These are phyloP conservation scores for Apis cerana DNA, from an alignment of 1,140 invertebrate species.

Conservation along the genomic window DNA sequence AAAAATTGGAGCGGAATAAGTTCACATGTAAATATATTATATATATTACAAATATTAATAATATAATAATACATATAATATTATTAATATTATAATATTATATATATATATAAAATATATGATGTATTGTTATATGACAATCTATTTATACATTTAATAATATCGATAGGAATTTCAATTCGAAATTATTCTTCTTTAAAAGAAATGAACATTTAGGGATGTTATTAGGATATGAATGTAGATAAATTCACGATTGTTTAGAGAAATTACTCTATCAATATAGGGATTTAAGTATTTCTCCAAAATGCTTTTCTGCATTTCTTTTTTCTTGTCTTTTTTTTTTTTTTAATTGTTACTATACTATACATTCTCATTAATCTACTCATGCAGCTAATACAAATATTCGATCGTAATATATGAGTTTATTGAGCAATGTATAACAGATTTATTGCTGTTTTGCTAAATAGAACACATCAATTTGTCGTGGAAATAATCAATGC, in stretches of 20 bases:
- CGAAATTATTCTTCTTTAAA: background rate
- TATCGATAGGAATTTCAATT: constrained; percentile 10
- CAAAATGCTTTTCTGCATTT: background rate
- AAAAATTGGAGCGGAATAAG: constrained; percentile 12
- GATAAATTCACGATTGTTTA: background rate
- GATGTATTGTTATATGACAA: too few relatives aligned
- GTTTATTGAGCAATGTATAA: constrained; percentile 17
- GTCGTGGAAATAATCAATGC: constrained; percentile 15
- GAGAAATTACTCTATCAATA: background rate
- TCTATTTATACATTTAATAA: constrained; percentile 22
- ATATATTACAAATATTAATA: background rate
- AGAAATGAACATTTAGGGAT: constrained; percentile 5
- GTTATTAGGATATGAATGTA: background rate
- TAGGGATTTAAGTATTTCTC: constrained; percentile 19
- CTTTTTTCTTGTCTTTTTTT: background rate
- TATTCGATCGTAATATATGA: background rate
- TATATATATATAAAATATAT: background rate
- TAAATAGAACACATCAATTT: background rate
- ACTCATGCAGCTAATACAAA: background rate
- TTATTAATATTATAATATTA: background rate
- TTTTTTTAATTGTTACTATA: background rate
- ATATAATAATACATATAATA: background rate
- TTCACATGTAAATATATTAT: constrained; percentile 43
- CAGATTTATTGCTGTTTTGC: constrained; percentile 4
- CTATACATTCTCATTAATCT: constrained; percentile 13